Evolutionary conservation across 2,888 invertebrate genomes (phyloP), one percentile per base, ranked within the genome.

Genomic region (Eulithis prunata): DNA sequence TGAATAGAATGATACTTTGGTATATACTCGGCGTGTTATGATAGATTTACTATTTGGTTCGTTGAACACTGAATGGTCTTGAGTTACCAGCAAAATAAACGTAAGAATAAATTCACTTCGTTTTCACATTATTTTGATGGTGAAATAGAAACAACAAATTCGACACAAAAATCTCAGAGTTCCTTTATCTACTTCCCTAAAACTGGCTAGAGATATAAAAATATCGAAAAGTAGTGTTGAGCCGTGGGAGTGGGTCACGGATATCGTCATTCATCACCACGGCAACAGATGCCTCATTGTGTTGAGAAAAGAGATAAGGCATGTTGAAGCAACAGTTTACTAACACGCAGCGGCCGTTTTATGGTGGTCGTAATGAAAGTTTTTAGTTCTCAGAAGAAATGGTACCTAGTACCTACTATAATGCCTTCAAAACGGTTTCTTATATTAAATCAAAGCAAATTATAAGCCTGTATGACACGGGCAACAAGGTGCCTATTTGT

Each of bases 261-360:
- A 78, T 81, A 83, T 79, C 82, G 85, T 88, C 89, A 83, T 77
- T 88, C 87, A 82, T 82, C 89, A 79, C 80, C 73, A 66, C 69
- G 70, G 73, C 67, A 86, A 87, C 91, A 90, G 85, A 89, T 88
- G 89, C 84, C 81, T 78, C 76, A 82, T 87, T 89, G 87, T 90
- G 78, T 81, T 81, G 75, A 77, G 74, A 67, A 63, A 76, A 73
- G 75, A 84, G 87, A 88, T 89, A 90, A 89, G 84, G 75, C 84
- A 83, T 81, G 81, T 70, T 79, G 82, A 36, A 57, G 32, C 41
- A 32, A 52, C 32, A 11, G 32, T 47, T 61, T 38, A 4, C n/a
- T 58, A 43, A 51, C 10, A 58, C 32, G 14, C 41, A n/a, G 36
- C 1, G 10, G 13, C 36, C 13, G 13, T 36, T 47, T 11, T 43